phyloP scores from a whole-genome alignment of 2,797 vertebrate genomes.

The Myiothlypis coronata region DNA sequence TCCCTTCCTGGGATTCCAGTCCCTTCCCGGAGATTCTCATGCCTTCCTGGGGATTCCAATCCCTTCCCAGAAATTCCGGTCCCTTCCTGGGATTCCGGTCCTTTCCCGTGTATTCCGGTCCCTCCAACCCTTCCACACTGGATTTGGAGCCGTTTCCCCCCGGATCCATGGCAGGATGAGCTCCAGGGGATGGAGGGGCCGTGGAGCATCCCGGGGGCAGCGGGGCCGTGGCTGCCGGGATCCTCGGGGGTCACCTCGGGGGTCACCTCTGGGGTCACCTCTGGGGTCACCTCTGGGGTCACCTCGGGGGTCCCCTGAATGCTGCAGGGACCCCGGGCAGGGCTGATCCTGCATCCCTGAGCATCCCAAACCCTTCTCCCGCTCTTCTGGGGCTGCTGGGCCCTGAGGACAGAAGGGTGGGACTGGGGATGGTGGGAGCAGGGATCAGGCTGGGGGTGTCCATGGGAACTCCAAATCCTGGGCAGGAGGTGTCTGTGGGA shows the following conservation, averaged over 20 bases:
- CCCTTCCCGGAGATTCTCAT: neutral
- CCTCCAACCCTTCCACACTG: accelerated
- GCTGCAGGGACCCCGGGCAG: neutral
- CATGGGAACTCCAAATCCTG: accelerated
- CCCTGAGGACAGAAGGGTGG: neutral
- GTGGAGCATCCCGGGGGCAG: neutral
- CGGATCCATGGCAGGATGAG: accelerated
- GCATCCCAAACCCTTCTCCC: neutral
- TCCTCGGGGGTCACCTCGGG: neutral
- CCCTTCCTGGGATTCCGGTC: accelerated
- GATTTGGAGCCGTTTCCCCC: accelerated
- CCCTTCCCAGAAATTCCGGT: accelerated
- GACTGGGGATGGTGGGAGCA: no score
- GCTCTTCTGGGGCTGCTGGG: accelerated
- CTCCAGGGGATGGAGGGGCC: neutral
- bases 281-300: no score
- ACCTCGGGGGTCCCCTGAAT: no score
- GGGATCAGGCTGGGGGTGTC: neutral
- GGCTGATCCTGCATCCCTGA: neutral
- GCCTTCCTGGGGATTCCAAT: accelerated
- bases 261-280: no score
- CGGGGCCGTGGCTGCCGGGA: neutral
- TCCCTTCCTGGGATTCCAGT: neutral
- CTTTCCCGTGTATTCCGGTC: neutral
- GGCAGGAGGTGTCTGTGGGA: neutral